A percentile compares a stretch with the other conserved stretches of the same genome.
Evolutionary conservation across 2,797 vertebrate species (phyloP).

Genomic region (Gymnothorax javanicus): DNA sequence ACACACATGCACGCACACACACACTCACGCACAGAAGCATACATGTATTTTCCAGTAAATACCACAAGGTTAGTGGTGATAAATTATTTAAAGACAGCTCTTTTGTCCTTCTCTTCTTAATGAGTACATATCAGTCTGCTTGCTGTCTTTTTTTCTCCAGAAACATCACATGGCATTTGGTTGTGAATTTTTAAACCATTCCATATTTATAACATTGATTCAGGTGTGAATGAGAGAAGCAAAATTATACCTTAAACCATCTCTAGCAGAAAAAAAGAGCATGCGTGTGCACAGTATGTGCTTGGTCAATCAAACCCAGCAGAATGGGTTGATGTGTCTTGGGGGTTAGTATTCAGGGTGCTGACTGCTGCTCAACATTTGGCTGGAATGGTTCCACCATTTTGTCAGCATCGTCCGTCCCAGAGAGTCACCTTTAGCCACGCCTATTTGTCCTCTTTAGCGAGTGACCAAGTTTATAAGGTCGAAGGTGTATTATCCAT

Average conservation of each 20-base stretch:
- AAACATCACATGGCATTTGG: neutral
- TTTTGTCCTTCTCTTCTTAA: neutral
- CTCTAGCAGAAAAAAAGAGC: neutral
- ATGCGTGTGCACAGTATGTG: neutral
- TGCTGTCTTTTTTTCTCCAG: neutral
- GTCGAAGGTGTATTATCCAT: neutral
- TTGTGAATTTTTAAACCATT: constrained; percentile 17
- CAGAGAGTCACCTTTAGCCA: constrained; percentile 32
- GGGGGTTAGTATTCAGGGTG: constrained; percentile 5
- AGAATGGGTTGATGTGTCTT: neutral
- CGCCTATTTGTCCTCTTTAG: neutral
- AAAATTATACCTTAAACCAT: neutral
- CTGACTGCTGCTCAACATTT: constrained; percentile 31
- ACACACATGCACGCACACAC: neutral
- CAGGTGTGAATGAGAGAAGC: neutral
- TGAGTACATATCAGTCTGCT: neutral
- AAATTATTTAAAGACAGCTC: neutral
- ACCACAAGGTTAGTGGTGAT: neutral
- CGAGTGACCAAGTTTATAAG: neutral
- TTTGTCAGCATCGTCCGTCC: constrained; percentile 15
- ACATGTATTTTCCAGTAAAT: neutral
- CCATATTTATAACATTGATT: constrained; percentile 3
- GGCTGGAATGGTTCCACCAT: constrained; percentile 3
- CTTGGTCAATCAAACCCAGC: neutral
- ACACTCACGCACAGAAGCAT: neutral